Evolutionary conservation across 1,140 invertebrate species (phyloP).

Genomic region (Lasioglossum baleicum): DNA sequence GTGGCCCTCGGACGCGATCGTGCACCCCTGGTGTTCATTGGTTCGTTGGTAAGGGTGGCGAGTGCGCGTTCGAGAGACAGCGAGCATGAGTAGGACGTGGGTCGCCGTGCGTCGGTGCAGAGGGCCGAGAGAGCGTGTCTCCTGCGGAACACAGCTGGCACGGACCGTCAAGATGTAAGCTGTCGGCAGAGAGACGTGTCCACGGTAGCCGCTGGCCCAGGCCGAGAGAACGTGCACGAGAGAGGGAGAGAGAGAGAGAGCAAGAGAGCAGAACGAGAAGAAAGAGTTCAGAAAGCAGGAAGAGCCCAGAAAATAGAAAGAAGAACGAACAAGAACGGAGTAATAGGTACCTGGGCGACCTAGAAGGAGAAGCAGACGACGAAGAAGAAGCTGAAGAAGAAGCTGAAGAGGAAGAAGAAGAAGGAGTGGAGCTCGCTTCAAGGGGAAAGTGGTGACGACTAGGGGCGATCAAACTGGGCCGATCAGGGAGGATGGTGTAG

Average conservation of each 20-base stretch:
- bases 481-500: slow-evolving; percentile 53
- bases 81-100: slow-evolving; percentile 51
- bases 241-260: neutral
- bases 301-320: neutral
- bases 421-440: neutral
- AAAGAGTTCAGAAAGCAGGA: neutral
- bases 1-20: neutral
- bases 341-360: no score
- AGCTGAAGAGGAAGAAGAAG: neutral
- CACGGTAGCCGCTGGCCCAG: slow-evolving; percentile 48
- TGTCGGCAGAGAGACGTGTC: slow-evolving; percentile 23
- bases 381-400: no score
- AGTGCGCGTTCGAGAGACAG: slow-evolving; percentile 31
- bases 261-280: neutral
- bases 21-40: slow-evolving; percentile 18
- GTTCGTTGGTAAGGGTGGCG: slow-evolving; percentile 27
- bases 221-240: slow-evolving; percentile 9
- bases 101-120: slow-evolving; percentile 44
- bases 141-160: slow-evolving; percentile 49
- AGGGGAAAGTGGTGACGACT: neutral
- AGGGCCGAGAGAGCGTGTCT: slow-evolving; percentile 56
- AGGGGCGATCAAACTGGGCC: slow-evolving; percentile 4
- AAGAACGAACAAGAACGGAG: neutral
- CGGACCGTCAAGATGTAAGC: slow-evolving; percentile 59
- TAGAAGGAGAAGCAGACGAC: neutral